These are phyloP conservation scores for Perca flavescens DNA, from an alignment of 2,113 vertebrate species.

Conservation along the genomic window DNA sequence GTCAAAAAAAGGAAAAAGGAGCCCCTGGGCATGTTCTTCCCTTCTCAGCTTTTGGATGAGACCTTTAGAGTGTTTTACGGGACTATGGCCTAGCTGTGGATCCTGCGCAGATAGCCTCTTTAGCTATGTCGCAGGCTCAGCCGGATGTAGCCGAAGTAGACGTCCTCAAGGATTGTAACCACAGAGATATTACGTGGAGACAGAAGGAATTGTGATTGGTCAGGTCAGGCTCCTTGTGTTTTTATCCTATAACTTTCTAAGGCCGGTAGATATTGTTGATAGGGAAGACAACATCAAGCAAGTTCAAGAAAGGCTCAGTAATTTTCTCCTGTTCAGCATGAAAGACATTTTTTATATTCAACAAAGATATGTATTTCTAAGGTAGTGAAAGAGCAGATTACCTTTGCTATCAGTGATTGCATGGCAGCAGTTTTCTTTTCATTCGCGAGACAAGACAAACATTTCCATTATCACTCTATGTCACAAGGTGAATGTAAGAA, in stretches of 20 bases:
- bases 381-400: not conserved
- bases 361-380: not conserved
- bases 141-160: not conserved
- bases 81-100: not conserved
- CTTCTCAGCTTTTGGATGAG: constrained; percentile 20
- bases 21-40: constrained; percentile 34
- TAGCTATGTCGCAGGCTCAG: not conserved
- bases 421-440: constrained; percentile 4
- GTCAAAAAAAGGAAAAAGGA: constrained; percentile 23
- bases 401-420: not conserved
- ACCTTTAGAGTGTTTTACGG: not conserved
- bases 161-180: not conserved
- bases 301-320: not conserved
- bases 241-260: not conserved
- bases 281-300: not conserved
- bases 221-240: not conserved
- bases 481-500: not conserved
- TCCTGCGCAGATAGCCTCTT: not conserved
- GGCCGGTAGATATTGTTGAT: not conserved
- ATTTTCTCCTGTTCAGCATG: not conserved
- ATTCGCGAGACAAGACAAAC: not conserved
- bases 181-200: not conserved
- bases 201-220: not conserved
- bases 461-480: not conserved
- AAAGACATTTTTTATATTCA: not conserved